phyloP scores from a whole-genome alignment of 1,140 invertebrate species.

The Anastrepha obliqua region DNA sequence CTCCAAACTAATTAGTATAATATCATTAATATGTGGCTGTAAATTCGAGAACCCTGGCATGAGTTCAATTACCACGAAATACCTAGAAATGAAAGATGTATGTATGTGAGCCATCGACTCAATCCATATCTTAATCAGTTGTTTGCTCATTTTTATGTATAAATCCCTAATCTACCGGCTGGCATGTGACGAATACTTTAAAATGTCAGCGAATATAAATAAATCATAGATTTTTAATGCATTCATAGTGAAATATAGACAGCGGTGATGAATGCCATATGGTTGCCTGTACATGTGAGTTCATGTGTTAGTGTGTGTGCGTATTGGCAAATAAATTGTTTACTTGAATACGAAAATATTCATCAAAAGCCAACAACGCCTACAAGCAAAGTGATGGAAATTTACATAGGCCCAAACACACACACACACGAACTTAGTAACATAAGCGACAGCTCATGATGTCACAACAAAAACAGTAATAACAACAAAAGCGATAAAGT shows the following conservation, averaged over 20 bases:
- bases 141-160: not conserved
- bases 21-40: no score
- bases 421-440: not conserved
- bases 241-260: not conserved
- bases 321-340: slow-evolving; percentile 17
- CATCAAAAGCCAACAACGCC: slow-evolving; percentile 43
- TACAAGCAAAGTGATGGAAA: slow-evolving; percentile 34
- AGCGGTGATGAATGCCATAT: not conserved
- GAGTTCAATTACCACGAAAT: no score
- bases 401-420: not conserved
- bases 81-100: no score
- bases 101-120: not conserved
- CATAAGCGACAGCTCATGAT: not conserved
- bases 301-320: not conserved
- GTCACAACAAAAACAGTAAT: not conserved
- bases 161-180: not conserved
- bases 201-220: slow-evolving; percentile 19
- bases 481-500: not conserved
- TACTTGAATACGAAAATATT: slow-evolving; percentile 19
- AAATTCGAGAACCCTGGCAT: no score
- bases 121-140: not conserved
- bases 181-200: not conserved
- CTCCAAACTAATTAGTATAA: no score
- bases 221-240: slow-evolving; percentile 6
- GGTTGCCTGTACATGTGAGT: not conserved